Evolutionary conservation across 2,888 invertebrate species (phyloP).

Genomic region (Horisme vitalbata): DNA sequence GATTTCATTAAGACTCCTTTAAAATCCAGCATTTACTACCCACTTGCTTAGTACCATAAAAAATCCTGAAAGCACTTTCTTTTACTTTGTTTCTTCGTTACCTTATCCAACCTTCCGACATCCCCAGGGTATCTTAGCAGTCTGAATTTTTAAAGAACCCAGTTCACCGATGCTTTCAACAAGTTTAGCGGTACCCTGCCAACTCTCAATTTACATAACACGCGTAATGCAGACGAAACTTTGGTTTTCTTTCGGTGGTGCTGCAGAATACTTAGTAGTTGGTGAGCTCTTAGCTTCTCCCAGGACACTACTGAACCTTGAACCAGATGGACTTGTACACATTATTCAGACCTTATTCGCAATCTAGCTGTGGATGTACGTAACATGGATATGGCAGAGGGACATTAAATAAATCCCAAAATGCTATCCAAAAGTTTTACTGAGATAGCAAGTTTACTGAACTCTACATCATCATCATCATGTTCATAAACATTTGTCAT

Average conservation of each 20-base stretch:
- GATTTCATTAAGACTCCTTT: too few species aligned
- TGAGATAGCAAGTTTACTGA: too few species aligned
- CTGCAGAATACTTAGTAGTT: slow-evolving; percentile 2
- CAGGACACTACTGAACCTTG: too few species aligned
- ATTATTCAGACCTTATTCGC: not conserved
- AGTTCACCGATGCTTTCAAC: slow-evolving; percentile 60
- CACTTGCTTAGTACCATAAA: too few species aligned
- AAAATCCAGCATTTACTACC: too few species aligned
- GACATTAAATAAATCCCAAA: too few species aligned
- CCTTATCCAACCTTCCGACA: slow-evolving; percentile 31
- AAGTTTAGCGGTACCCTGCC: slow-evolving; percentile 45
- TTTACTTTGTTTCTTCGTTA: slow-evolving; percentile 16
- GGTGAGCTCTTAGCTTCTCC: not conserved
- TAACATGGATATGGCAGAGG: too few species aligned
- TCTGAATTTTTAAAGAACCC: slow-evolving; percentile 68
- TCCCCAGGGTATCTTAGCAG: slow-evolving; percentile 45
- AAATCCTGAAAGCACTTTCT: slow-evolving; percentile 2
- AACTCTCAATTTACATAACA: slow-evolving; percentile 67
- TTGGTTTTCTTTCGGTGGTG: slow-evolving; percentile 43
- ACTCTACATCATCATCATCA: too few species aligned
- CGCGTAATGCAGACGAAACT: slow-evolving; percentile 62
- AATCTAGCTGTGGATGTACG: too few species aligned
- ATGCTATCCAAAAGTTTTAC: too few species aligned
- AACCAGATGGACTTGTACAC: not conserved
- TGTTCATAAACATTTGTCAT: slow-evolving; percentile 4